Conservation (phyloP, 2,888 invertebrate species). For the Vanessa cardui region DNA sequence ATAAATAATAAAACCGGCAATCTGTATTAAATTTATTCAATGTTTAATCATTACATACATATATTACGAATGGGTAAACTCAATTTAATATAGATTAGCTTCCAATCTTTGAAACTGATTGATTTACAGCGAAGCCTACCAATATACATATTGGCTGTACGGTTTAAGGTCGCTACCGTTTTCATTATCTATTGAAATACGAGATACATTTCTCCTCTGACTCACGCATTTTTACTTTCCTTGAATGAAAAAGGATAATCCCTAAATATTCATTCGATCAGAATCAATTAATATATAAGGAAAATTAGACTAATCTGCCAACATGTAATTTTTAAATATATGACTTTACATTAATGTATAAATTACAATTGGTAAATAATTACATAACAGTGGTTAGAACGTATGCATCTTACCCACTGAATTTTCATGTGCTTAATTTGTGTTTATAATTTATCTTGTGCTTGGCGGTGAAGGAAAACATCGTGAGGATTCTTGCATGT, state of each 20-base stretch:
- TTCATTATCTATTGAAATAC: constrained; percentile 8
- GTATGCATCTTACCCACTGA: too few species aligned
- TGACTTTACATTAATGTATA: too few species aligned
- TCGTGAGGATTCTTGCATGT: too few species aligned
- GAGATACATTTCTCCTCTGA: not conserved
- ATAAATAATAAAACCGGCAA: not conserved
- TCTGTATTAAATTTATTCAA: not conserved
- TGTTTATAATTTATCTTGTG: too few species aligned
- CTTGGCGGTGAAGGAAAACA: too few species aligned
- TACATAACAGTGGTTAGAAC: too few species aligned
- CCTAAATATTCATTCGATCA: not conserved
- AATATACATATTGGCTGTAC: not conserved
- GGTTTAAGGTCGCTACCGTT: not conserved
- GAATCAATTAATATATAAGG: too few species aligned
- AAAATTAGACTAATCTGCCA: too few species aligned
- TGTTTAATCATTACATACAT: constrained; percentile 1
- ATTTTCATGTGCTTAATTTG: too few species aligned
- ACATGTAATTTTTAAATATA: too few species aligned
- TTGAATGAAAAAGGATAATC: not conserved
- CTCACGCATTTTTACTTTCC: not conserved
- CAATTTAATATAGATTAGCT: constrained; percentile 1
- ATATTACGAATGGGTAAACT: not conserved
- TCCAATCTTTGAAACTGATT: not conserved
- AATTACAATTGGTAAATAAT: too few species aligned
- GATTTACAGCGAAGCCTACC: constrained; percentile 1